These are phyloP conservation scores for Malurus melanocephalus DNA, from an alignment of 2,113 vertebrate genomes.

Conservation along the genomic window DNA sequence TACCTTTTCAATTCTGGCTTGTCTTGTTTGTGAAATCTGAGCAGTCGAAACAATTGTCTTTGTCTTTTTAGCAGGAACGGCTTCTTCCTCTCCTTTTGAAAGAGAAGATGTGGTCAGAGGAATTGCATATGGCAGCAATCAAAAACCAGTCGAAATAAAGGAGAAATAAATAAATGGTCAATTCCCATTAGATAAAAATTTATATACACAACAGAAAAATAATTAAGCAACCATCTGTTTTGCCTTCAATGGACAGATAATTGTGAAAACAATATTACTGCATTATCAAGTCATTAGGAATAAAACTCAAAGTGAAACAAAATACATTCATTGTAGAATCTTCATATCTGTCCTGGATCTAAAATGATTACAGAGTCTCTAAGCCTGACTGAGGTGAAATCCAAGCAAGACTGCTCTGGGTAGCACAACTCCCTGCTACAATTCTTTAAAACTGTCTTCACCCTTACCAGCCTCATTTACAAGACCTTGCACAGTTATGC, in stretches of 20 bases:
- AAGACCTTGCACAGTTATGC: not conserved
- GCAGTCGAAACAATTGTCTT: slow-evolving; percentile 91
- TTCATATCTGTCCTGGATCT: not conserved
- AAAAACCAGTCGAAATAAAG: not conserved
- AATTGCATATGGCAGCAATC: not conserved
- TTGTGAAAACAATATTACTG: not conserved
- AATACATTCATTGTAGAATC: not conserved
- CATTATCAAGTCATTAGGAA: not conserved
- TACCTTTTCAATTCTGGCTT: slow-evolving; percentile 91
- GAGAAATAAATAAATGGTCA: not conserved
- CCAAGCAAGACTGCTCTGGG: not conserved
- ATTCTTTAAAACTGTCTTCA: not conserved
- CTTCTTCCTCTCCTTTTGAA: slow-evolving; percentile 87
- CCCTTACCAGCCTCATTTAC: not conserved
- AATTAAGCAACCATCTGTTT: not conserved
- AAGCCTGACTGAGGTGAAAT: not conserved
- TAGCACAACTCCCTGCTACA: not conserved
- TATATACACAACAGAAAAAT: not conserved
- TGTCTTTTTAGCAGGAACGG: slow-evolving; percentile 92
- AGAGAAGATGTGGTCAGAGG: not conserved
- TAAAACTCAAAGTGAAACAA: not conserved
- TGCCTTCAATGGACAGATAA: not conserved
- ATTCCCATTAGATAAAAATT: not conserved
- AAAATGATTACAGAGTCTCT: not conserved
- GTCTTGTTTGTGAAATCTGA: slow-evolving; percentile 88